These are phyloP conservation scores for Vollenhovia emeryi DNA, from an alignment of 1,140 invertebrate species.

Conservation along the genomic window DNA sequence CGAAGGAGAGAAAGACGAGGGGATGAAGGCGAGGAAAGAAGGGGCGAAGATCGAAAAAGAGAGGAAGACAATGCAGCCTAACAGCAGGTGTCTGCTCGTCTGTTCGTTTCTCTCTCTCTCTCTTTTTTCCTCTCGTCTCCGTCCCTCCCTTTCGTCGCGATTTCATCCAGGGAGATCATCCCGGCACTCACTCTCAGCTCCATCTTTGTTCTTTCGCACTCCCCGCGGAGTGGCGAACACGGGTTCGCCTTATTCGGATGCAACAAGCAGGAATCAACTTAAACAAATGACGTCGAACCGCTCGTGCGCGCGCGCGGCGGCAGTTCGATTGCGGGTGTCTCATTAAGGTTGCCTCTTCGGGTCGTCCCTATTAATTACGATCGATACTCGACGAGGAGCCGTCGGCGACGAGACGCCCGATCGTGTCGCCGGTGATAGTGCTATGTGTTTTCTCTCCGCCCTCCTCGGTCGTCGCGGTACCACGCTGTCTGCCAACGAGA, in stretches of 20 bases:
- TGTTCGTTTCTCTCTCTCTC: constrained; percentile 45
- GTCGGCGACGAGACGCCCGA: constrained; percentile 10
- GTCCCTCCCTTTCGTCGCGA: constrained; percentile 45
- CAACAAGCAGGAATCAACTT: constrained; percentile 69
- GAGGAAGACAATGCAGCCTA: constrained; percentile 77
- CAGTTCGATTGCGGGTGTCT: constrained; percentile 67
- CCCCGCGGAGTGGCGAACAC: constrained; percentile 71
- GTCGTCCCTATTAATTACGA: constrained; percentile 62
- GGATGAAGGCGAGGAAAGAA: constrained; percentile 24
- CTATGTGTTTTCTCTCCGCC: constrained; percentile 21
- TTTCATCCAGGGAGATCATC: constrained; percentile 60
- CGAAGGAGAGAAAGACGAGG: constrained; percentile 56
- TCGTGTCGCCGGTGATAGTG: constrained; percentile 68
- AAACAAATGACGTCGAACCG: constrained; percentile 75
- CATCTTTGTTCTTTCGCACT: constrained; percentile 80
- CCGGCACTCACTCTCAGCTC: constrained; percentile 62
- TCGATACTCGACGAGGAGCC: constrained; percentile 11
- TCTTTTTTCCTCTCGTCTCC: constrained; percentile 41
- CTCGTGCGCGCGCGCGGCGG: constrained; percentile 15
- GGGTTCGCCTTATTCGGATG: constrained; percentile 75
- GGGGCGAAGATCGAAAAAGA: constrained; percentile 36
- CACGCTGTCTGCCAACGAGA: constrained; percentile 67
- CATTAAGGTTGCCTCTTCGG: constrained; percentile 58
- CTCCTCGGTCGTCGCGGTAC: constrained; percentile 45
- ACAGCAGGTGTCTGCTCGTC: constrained; percentile 81